Evolutionary conservation across 2,888 invertebrate species (phyloP), one percentile per base, ranked within the genome.

Genomic region (Hecatera dysodea): DNA sequence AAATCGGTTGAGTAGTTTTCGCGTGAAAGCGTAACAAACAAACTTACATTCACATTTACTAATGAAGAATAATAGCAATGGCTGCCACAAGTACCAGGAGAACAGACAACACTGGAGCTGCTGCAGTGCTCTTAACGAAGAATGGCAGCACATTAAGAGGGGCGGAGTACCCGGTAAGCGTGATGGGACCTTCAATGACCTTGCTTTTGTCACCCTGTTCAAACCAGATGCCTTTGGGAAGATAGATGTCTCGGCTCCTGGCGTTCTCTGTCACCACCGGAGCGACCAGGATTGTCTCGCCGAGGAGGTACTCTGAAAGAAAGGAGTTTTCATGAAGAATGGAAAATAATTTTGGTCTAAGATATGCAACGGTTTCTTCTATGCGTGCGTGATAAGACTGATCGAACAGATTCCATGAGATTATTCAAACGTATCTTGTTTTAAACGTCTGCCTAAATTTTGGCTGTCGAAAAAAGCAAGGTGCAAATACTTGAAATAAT

Each of bases 231-330:
- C 98, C 98, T 11, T 78, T 89, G 0, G 98, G 98, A 6, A 98
- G 94, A 91, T 97, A 97, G 44, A 98, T 93, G 86, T 97, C 95
- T 7, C 98, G 94, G 1, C 86, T 83, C 0, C 80, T 84, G 0
- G 96, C 96, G 0, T 96, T 96, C 84, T 96, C 92, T 74, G 96
- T 95, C 24, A 98, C 76, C 12, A 98, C 96, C 0, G 98, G 98
- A 0, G 98, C 98, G 0, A 97, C 97, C 12, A 98, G 89, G 67
- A 98, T 96, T n/a, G 93, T 92, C 85, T 97, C 97, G 9, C 98
- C 98, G 8, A 98, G 94, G 19, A 98, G 93, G 88, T 96, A 98
- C 90, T 98, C 98, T 98, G 93, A 15, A 80, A 80, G 2, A 27
- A 29, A 0, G 42, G 7, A 52, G 85, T 27, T 3, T 19, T 19